phyloP scores from a whole-genome alignment of 2,797 vertebrate genomes.

The Cygnus olor region DNA sequence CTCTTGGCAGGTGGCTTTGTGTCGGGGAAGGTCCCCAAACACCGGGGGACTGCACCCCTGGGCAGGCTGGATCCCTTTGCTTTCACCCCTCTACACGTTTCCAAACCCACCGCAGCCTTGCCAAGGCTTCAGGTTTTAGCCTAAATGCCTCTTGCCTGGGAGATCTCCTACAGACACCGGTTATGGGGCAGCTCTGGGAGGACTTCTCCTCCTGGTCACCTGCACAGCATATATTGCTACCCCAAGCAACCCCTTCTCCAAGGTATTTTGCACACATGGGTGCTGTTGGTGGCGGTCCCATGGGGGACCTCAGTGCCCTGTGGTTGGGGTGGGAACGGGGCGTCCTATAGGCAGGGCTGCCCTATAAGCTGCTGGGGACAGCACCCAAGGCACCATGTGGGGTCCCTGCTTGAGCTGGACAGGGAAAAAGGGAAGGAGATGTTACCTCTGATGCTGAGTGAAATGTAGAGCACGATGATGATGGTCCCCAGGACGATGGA shows the following conservation, averaged over 20 bases:
- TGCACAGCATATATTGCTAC: neutral
- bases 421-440: neutral
- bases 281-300: neutral
- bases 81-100: neutral
- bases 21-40: neutral
- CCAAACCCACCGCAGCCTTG: neutral
- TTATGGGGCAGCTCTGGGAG: neutral
- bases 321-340: neutral
- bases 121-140: neutral
- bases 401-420: neutral
- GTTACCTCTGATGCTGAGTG: conserved; percentile 85
- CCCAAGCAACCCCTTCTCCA: neutral
- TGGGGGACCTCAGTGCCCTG: too few species aligned
- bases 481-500: conserved; percentile 90
- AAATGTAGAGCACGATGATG: conserved; percentile 84
- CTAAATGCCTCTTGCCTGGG: neutral
- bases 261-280: rapidly evolving
- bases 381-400: rapidly evolving
- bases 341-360: rapidly evolving
- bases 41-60: neutral
- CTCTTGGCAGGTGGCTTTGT: neutral
- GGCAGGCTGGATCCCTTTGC: neutral
- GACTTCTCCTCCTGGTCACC: neutral
- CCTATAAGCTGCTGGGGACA: neutral
- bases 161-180: neutral